Evolutionary conservation across 2,888 invertebrate genomes (phyloP).

Genomic region (Sepioteuthis lessoniana): DNA sequence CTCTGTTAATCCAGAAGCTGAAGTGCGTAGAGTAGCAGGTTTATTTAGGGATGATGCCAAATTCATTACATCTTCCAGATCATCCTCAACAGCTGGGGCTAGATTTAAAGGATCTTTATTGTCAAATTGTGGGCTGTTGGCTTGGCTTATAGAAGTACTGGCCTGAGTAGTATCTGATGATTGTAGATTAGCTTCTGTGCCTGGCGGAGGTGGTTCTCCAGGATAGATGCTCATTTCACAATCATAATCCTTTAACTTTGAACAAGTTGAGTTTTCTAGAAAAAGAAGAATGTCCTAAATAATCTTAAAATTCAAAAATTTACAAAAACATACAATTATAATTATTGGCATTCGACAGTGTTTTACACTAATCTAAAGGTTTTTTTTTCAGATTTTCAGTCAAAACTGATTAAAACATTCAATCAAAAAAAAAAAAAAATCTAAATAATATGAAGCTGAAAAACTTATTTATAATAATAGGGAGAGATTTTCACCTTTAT

Average conservation of each 20-base stretch:
- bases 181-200: conserved; percentile 53
- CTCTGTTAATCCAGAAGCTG: neutral
- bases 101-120: neutral
- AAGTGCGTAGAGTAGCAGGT: neutral
- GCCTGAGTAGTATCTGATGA: neutral
- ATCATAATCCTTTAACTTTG: conserved; percentile 19
- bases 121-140: conserved; percentile 56
- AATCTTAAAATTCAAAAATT: too few species aligned
- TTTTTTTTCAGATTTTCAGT: too few species aligned
- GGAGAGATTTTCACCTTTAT: too few species aligned
- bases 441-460: too few species aligned
- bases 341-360: too few species aligned
- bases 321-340: too few species aligned
- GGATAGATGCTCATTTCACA: conserved; percentile 51
- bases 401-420: too few species aligned
- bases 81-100: conserved; percentile 49
- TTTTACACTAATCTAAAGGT: too few species aligned
- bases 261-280: neutral
- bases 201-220: conserved; percentile 60
- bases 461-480: too few species aligned
- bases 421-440: too few species aligned
- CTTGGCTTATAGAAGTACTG: conserved; percentile 53
- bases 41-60: neutral
- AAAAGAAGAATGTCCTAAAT: neutral
- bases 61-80: conserved; percentile 43